Evolutionary conservation across 2,888 invertebrate genomes (phyloP).

Genomic region (Achlya flavicornis): DNA sequence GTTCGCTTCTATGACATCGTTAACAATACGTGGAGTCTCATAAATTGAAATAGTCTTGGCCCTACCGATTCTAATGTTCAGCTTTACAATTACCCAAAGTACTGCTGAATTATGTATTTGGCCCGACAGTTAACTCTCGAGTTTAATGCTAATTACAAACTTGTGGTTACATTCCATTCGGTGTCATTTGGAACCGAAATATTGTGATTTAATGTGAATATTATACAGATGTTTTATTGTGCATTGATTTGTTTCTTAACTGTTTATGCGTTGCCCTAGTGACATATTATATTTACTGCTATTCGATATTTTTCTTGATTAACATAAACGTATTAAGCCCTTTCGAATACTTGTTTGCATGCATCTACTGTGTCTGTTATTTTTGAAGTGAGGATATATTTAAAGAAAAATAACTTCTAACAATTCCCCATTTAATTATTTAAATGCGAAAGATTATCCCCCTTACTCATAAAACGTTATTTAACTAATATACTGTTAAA

Average conservation of each 20-base stretch:
- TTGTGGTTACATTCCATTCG: slow-evolving; percentile 24
- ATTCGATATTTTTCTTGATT: slow-evolving; percentile 6
- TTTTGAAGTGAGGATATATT: not conserved
- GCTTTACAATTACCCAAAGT: slow-evolving; percentile 41
- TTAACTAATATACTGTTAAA: too few relatives aligned
- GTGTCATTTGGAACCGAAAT: slow-evolving; percentile 38
- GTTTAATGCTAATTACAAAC: slow-evolving; percentile 58
- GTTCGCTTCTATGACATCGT: slow-evolving; percentile 7
- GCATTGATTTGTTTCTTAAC: slow-evolving; percentile 23
- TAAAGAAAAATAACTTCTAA: not conserved
- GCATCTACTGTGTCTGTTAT: not conserved
- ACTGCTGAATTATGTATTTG: slow-evolving; percentile 59
- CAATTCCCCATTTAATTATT: too few relatives aligned
- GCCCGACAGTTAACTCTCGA: slow-evolving; percentile 56
- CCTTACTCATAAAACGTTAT: too few relatives aligned
- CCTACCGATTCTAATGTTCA: slow-evolving; percentile 29
- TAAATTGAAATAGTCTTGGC: slow-evolving; percentile 26
- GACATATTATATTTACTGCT: slow-evolving; percentile 5
- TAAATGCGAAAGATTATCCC: too few relatives aligned
- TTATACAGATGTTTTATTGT: slow-evolving; percentile 32
- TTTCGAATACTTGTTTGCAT: not conserved
- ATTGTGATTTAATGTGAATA: slow-evolving; percentile 39
- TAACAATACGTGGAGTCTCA: slow-evolving; percentile 19
- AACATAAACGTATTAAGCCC: not conserved
- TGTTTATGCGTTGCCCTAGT: slow-evolving; percentile 9